phyloP scores from a whole-genome alignment of 2,888 invertebrate genomes.

The Cheilosia scutellata region DNA sequence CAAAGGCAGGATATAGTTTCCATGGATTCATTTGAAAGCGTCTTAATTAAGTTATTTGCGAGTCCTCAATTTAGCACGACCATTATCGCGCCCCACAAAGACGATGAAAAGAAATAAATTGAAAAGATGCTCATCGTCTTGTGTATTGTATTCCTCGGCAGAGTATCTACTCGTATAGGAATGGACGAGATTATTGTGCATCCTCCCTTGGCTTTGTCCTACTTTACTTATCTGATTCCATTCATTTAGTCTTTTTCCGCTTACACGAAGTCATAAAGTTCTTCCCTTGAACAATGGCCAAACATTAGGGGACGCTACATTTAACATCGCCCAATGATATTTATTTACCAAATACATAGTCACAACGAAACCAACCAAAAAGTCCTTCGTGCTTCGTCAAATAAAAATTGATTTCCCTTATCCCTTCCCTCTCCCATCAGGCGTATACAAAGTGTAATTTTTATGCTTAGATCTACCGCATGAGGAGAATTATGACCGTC shows the following conservation, averaged over 20 bases:
- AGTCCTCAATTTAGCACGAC: slow-evolving; percentile 65
- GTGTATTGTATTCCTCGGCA: slow-evolving; percentile 13
- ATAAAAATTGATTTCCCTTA: slow-evolving; percentile 40
- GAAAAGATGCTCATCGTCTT: slow-evolving; percentile 34
- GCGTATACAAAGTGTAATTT: slow-evolving; percentile 43
- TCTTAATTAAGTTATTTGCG: slow-evolving; percentile 67
- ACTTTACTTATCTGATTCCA: slow-evolving; percentile 67
- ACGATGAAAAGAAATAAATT: slow-evolving; percentile 46
- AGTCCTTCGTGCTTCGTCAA: slow-evolving; percentile 34
- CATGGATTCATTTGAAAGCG: slow-evolving; percentile 21
- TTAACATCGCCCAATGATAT: slow-evolving; percentile 49
- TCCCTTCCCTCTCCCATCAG: not conserved
- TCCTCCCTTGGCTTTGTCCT: slow-evolving; percentile 52
- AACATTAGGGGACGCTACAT: slow-evolving; percentile 41
- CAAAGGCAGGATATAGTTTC: not conserved
- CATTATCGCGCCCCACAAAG: slow-evolving; percentile 61
- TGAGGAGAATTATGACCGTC: not conserved
- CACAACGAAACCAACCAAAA: slow-evolving; percentile 5
- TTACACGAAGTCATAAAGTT: slow-evolving; percentile 45
- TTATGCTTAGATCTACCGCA: slow-evolving; percentile 14
- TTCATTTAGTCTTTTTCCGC: slow-evolving; percentile 56
- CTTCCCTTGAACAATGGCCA: slow-evolving; percentile 22
- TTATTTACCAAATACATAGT: slow-evolving; percentile 46
- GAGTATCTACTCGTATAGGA: not conserved
- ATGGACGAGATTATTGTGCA: slow-evolving; percentile 17